Evolutionary conservation across 2,888 invertebrate species (phyloP).

Genomic region (Smittia sp.): DNA sequence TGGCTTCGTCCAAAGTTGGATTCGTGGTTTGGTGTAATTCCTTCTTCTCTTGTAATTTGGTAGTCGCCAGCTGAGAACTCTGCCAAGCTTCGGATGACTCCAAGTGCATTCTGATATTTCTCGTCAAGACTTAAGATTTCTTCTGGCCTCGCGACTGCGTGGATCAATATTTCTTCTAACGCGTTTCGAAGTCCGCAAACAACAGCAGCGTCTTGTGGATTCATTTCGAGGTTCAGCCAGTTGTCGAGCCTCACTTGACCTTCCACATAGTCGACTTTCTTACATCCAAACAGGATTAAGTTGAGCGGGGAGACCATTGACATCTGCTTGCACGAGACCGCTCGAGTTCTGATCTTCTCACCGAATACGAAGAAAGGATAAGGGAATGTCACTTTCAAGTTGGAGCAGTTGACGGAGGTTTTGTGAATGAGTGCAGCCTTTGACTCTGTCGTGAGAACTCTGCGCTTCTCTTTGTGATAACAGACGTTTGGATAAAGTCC

Average conservation of each 20-base stretch:
- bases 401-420: slow-evolving; percentile 92
- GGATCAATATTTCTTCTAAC: slow-evolving; percentile 78
- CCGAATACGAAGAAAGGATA: slow-evolving; percentile 97
- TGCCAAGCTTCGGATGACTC: slow-evolving; percentile 72
- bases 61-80: slow-evolving; percentile 73
- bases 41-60: slow-evolving; percentile 60
- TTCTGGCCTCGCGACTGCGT: slow-evolving; percentile 78
- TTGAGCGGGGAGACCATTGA: slow-evolving; percentile 95
- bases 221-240: slow-evolving; percentile 90
- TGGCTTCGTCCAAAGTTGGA: slow-evolving; percentile 16
- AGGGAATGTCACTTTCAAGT: slow-evolving; percentile 77
- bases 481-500: slow-evolving; percentile 98
- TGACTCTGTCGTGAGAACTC: slow-evolving; percentile 92
- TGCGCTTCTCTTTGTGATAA: slow-evolving; percentile 90
- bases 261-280: slow-evolving; percentile 65
- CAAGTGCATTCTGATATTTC: slow-evolving; percentile 57
- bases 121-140: slow-evolving; percentile 59
- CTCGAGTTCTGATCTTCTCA: slow-evolving; percentile 94
- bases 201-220: slow-evolving; percentile 71
- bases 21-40: slow-evolving; percentile 49
- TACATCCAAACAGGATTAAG: slow-evolving; percentile 85
- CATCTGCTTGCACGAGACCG: slow-evolving; percentile 94
- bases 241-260: slow-evolving; percentile 83
- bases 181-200: slow-evolving; percentile 86
- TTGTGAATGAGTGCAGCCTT: slow-evolving; percentile 94